These are phyloP conservation scores for Oligia latruncula DNA, from an alignment of 2,888 invertebrate species.

Conservation along the genomic window DNA sequence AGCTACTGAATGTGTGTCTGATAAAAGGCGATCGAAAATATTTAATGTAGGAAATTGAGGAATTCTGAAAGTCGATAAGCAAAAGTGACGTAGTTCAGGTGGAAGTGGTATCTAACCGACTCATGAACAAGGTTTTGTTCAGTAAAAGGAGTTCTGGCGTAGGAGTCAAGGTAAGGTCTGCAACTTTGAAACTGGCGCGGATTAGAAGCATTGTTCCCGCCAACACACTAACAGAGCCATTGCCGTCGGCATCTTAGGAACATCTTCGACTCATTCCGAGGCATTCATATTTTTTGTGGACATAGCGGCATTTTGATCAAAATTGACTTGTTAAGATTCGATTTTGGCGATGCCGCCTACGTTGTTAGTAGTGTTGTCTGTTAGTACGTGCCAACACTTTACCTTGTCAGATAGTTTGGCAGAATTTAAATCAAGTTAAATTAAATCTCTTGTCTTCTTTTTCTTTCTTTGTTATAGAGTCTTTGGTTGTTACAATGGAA, in stretches of 20 bases:
- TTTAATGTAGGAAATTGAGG: neutral
- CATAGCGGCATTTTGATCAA: conserved; percentile 69
- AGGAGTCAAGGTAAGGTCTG: conserved; percentile 90
- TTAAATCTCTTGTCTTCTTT: neutral
- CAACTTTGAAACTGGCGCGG: conserved; percentile 80
- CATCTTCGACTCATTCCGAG: conserved; percentile 73
- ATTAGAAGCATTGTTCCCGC: conserved; percentile 87
- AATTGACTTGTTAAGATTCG: conserved; percentile 66
- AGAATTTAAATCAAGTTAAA: no score
- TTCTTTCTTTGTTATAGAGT: neutral
- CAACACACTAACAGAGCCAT: conserved; percentile 82
- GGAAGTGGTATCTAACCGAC: conserved; percentile 64
- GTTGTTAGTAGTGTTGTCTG: conserved; percentile 6
- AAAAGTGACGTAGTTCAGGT: conserved; percentile 57
- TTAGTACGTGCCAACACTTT: conserved; percentile 5
- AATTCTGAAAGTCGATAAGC: conserved; percentile 35
- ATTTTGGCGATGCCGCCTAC: conserved; percentile 75
- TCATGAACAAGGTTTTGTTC: conserved; percentile 79
- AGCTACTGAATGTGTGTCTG: neutral
- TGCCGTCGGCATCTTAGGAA: conserved; percentile 73
- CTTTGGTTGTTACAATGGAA: neutral
- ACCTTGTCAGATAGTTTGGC: conserved; percentile 15
- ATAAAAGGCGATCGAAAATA: neutral
- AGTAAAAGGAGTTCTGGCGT: conserved; percentile 86
- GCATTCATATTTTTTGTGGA: conserved; percentile 69